Base-by-base conservation (phyloP, 2,113 vertebrate species). In the Casuarius casuarius region DNA sequence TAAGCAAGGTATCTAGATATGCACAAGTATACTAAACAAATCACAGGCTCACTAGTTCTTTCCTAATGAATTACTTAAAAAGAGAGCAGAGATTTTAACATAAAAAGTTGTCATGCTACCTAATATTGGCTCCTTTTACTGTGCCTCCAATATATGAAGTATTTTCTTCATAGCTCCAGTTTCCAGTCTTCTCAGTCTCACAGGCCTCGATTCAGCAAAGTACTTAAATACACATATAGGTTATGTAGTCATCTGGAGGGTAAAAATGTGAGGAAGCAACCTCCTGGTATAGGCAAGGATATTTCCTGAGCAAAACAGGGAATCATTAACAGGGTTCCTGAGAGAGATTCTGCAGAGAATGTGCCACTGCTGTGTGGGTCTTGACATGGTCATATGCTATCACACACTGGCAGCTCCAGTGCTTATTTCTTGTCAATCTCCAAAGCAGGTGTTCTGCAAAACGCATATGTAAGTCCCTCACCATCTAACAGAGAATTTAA, bases 381-480 rank as follows among this genome's bases (percentile, higher is more conserved):
- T 65, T 80, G 40, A 5, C 7, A 65, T 8, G 6, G 17, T 46
- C 71, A 59, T 2, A 3, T 25, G 0, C 49, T 38, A 52, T 42
- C 21, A 22, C 14, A n/a, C 9, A 25, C 7, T 76, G 58, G 7
- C 5, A 86, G 5, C 3, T 22, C 12, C 18, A 23, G 7, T 22
- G 35, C 9, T 79, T 90, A 13, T 66, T 51, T 77, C 18, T 35
- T 68, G 23, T 5, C 19, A 68, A 11, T 12, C 18, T 67, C 72
- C 31, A 71, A 46, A 81, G 10, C 5, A 75, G 23, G n/a, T 40
- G 35, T 73, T 54, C 51, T n/a, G 23, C 18, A 54, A 73, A 68
- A 83, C 21, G 44, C 22, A 33, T 58, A 29, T 0, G 0, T 31
- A 68, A 56, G 5, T 38, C 54, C 2, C 2, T 6, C 10, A 15